Conservation (phyloP, 92 coral and sea anemone genomes). For the Phenganax marumi region DNA sequence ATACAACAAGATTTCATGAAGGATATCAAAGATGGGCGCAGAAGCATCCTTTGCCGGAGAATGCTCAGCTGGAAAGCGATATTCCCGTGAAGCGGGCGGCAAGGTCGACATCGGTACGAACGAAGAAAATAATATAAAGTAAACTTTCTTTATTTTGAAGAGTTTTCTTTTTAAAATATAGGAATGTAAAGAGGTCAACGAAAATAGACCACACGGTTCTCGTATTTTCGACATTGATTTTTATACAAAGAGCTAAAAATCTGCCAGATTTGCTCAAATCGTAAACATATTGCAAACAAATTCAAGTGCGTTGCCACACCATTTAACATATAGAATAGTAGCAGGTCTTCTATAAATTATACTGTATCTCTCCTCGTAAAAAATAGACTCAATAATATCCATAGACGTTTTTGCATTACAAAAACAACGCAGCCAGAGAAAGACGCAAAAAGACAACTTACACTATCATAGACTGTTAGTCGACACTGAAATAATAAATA, state of each 20-base stretch:
- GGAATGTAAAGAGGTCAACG: neutral
- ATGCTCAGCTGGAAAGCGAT: neutral
- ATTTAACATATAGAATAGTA: neutral
- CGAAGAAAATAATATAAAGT: neutral
- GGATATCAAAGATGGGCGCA: too few relatives aligned
- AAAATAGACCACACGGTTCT: neutral
- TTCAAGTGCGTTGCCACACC: neutral
- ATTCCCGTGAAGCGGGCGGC: neutral
- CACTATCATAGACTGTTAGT: neutral
- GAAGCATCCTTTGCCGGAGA: neutral
- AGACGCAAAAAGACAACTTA: neutral
- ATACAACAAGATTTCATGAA: neutral
- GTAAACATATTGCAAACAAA: neutral
- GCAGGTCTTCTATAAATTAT: neutral
- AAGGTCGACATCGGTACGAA: neutral
- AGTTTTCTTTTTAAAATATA: too few relatives aligned
- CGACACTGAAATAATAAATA: neutral
- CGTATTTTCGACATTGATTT: neutral
- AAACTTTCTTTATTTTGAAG: neutral
- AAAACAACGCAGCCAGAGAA: neutral
- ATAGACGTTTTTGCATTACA: neutral
- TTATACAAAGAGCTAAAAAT: neutral
- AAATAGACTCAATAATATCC: neutral
- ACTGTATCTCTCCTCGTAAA: neutral
- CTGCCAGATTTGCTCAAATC: neutral